phyloP scores from a whole-genome alignment of 2,888 invertebrate genomes.

The Catocala fraxini region DNA sequence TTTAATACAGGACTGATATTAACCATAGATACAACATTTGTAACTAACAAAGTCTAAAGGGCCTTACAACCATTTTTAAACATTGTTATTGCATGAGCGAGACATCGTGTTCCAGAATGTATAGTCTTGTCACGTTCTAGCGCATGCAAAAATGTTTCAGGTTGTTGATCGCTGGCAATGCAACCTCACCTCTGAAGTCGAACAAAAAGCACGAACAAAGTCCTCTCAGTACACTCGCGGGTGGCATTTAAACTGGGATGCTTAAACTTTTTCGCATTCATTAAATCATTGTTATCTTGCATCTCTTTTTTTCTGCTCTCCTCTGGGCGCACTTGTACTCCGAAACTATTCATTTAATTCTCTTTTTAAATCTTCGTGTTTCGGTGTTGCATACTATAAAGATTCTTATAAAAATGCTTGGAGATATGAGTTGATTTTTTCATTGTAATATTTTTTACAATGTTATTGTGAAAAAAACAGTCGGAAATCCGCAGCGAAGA shows the following conservation, averaged over 20 bases:
- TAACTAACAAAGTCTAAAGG: no score
- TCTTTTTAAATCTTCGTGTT: slow-evolving; percentile 39
- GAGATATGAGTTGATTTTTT: background rate
- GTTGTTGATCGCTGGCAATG: slow-evolving; percentile 27
- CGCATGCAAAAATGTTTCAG: background rate
- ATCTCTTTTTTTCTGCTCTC: slow-evolving; percentile 58
- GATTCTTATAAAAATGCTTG: background rate
- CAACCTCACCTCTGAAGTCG: slow-evolving; percentile 24
- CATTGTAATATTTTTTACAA: background rate
- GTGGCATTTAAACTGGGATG: slow-evolving; percentile 62
- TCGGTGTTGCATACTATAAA: slow-evolving; percentile 24
- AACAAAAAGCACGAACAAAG: slow-evolving; percentile 50
- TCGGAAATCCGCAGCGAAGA: no score
- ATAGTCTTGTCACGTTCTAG: no score
- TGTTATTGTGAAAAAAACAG: no score
- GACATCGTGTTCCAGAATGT: no score
- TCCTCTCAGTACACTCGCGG: slow-evolving; percentile 58
- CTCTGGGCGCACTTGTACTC: slow-evolving; percentile 51
- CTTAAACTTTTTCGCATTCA: slow-evolving; percentile 68
- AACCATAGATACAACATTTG: no score
- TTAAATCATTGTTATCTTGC: slow-evolving; percentile 76
- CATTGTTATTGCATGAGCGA: no score
- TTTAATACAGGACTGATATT: no score
- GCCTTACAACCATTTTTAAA: no score
- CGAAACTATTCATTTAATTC: slow-evolving; percentile 50